Percentiles rank a stretch among this genome's conserved stretches.
Evolutionary conservation across 1,140 invertebrate species (phyloP).

Genomic region (Brachionus manjavacas): DNA sequence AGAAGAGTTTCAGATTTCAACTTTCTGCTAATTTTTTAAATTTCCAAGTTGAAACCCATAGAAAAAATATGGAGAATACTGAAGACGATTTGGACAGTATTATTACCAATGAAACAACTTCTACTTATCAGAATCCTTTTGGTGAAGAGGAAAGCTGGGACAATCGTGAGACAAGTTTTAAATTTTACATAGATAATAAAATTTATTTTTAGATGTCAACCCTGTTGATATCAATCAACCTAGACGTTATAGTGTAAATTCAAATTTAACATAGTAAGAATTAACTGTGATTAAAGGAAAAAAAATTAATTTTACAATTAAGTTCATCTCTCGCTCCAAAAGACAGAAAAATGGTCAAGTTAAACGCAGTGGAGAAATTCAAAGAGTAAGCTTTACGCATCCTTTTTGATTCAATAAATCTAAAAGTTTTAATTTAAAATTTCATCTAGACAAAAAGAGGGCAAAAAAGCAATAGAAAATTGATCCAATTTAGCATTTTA

Average conservation of each 20-base stretch:
- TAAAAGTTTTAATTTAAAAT: background rate
- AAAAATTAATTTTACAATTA: background rate
- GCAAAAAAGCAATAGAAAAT: background rate
- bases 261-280: background rate
- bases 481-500: background rate
- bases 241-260: background rate
- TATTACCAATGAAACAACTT: background rate
- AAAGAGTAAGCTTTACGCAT: background rate
- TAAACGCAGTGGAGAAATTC: background rate
- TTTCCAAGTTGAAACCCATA: background rate
- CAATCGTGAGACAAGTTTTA: background rate
- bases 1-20: background rate
- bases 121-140: background rate
- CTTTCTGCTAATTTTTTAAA: background rate
- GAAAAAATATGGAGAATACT: background rate
- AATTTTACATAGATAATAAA: background rate
- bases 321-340: background rate
- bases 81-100: background rate
- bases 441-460: background rate
- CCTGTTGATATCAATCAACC: background rate
- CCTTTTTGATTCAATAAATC: too few species aligned
- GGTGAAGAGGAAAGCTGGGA: constrained; percentile 21
- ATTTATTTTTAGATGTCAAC: background rate
- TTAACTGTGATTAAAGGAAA: background rate
- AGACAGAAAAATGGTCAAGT: background rate